Conservation (phyloP, 2,113 vertebrate species). For the Chelonoidis abingdonii region DNA sequence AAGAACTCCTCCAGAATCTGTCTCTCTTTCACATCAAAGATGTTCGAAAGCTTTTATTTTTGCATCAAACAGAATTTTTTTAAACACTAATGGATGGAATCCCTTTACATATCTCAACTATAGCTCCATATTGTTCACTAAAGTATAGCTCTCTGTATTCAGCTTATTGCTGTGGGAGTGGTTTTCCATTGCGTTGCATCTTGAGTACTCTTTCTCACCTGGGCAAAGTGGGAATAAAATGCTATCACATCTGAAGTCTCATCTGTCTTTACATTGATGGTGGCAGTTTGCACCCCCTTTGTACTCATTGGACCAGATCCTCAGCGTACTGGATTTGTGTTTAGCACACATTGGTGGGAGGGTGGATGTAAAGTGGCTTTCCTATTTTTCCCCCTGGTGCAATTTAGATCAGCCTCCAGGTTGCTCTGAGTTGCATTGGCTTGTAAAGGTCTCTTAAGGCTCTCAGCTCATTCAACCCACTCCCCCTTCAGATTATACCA, state of each 20-base stretch:
- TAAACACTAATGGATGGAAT: neutral
- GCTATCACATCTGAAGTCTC: neutral
- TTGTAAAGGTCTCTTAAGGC: neutral
- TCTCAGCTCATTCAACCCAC: neutral
- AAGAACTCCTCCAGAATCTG: slow-evolving; percentile 23
- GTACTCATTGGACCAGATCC: neutral
- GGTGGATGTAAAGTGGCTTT: neutral
- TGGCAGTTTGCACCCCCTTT: neutral
- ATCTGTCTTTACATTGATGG: neutral
- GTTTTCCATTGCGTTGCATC: neutral
- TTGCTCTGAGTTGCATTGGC: neutral
- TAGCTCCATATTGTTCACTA: neutral
- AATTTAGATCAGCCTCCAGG: neutral
- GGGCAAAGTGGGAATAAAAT: neutral
- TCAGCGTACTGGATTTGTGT: rapidly evolving
- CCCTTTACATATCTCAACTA: slow-evolving; percentile 4
- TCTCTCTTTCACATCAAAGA: slow-evolving; percentile 47
- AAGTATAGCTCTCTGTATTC: neutral
- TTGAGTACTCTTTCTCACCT: neutral
- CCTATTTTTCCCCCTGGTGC: neutral
- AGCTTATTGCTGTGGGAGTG: neutral
- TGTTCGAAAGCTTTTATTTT: slow-evolving; percentile 33
- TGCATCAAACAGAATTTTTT: slow-evolving; percentile 18
- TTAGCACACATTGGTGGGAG: neutral
- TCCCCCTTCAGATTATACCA: neutral